phyloP scores from a whole-genome alignment of 2,113 vertebrate genomes.

The Ophthalmolycus amberensis region DNA sequence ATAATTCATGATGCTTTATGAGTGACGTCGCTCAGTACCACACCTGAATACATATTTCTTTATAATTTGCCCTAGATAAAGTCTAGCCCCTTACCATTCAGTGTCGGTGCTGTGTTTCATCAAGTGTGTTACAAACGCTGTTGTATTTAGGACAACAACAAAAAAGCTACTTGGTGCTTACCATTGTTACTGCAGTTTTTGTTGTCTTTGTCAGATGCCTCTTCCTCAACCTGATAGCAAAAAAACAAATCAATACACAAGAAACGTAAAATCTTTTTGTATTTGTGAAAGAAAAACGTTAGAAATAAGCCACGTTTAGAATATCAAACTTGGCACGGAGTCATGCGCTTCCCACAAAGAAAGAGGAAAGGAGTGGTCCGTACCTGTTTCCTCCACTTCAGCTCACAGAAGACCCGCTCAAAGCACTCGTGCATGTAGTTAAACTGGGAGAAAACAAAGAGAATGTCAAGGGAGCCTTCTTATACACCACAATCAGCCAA shows the following conservation, averaged over 20 bases:
- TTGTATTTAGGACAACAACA: neutral
- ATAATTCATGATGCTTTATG: conserved; percentile 53
- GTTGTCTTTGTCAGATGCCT: conserved; percentile 89
- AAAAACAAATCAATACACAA: conserved; percentile 14
- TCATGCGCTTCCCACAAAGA: conserved; percentile 45
- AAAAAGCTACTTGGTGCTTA: conserved; percentile 36
- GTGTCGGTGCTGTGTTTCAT: neutral
- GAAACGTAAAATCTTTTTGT: neutral
- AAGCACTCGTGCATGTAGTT: conserved; percentile 99
- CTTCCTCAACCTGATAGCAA: conserved; percentile 85
- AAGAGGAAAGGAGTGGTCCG: conserved; percentile 67
- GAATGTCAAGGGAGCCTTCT: conserved; percentile 6
- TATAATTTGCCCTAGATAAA: conserved; percentile 18
- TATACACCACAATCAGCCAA: neutral
- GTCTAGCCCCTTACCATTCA: neutral
- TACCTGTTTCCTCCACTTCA: conserved; percentile 99
- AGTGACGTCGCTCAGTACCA: conserved; percentile 15
- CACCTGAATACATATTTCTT: conserved; percentile 39
- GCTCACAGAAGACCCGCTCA: conserved; percentile 97
- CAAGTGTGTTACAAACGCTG: neutral
- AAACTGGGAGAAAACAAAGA: conserved; percentile 83
- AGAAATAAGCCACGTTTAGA: conserved; percentile 41
- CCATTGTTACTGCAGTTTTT: conserved; percentile 88
- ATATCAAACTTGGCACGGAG: conserved; percentile 39
- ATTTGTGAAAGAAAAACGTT: conserved; percentile 1